Conservation (phyloP, 2,113 vertebrate species). For the Cricetomys ansorgei region DNA sequence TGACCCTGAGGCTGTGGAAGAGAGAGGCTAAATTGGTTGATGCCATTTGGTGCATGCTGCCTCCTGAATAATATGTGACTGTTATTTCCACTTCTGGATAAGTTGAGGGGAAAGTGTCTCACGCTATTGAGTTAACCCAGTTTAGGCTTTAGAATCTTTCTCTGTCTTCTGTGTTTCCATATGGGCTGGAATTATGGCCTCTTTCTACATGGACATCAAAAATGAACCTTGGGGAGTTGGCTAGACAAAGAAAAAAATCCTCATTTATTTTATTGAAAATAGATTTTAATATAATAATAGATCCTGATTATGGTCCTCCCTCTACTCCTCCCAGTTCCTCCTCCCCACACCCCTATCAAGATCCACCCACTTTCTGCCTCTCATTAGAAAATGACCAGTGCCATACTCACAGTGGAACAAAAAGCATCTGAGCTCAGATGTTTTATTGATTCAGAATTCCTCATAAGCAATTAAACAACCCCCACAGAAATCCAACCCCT, state of each 20-base stretch:
- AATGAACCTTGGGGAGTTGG: background rate
- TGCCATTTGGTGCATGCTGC: background rate
- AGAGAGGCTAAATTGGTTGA: background rate
- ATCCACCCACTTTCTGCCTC: background rate
- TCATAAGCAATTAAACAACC: too few species aligned
- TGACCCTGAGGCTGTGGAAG: background rate
- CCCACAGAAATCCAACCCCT: too few species aligned
- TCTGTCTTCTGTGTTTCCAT: background rate
- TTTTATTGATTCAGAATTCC: too few species aligned
- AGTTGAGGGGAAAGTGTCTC: background rate
- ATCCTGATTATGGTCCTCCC: background rate
- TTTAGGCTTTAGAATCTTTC: background rate
- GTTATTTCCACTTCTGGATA: background rate
- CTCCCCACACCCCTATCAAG: background rate
- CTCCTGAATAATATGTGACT: too few species aligned
- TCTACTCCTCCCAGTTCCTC: background rate
- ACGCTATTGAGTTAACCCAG: background rate
- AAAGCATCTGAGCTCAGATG: too few species aligned
- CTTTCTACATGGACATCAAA: background rate
- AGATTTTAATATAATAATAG: too few species aligned
- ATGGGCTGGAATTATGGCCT: background rate
- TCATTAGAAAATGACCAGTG: background rate
- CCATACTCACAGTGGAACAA: too few species aligned
- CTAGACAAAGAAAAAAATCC: too few species aligned
- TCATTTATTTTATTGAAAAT: background rate